Base-by-base conservation (phyloP, 1,140 invertebrate species). In the Leguminivora glycinivorella region DNA sequence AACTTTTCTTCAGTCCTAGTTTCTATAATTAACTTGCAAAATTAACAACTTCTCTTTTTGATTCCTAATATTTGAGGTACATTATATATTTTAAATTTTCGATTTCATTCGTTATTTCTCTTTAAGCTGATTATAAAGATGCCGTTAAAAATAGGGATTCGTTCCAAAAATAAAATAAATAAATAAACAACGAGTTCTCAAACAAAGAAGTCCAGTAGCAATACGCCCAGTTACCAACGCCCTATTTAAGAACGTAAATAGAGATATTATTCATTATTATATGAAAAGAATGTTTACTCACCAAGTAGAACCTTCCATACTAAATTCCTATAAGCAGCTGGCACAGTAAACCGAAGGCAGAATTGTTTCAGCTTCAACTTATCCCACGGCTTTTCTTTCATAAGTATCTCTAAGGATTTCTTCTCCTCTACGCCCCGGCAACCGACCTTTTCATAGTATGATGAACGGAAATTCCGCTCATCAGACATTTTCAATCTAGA, bases 341-440 rank as follows among this genome's bases (percentile, higher is more conserved):
- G 97, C 9, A 98, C 95, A 5, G 95, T 95, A 82, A 97, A 98
- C 68, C 96, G 92, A 63, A 97, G 88, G 83, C 96, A 96, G 84
- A 98, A 98, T 79, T 97, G 96, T 81, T 95, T 95, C 22, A 98
- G 84, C 87, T 98, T 98, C 5, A 93, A 93, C 80, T 94, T 94
- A 83, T 98, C 96, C 78, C 97, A 93, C 12, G 96, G 95, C 84
- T 95, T 95, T 75, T 98, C 97, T 83, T 97, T 97, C 70, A 98
- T 92, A 5, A 98, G 92, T 83, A 97, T 97, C 92, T 98, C 97
- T n/a, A 98, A 88, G 0, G 97, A 97, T 89, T 96, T 97, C 87
- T 97, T 98, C 85, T 98, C 97, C 89, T 98, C 97, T 0, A 98
- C 96, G 76, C 96, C 96, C 68, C 95, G 94, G 92, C 96, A 97